Evolutionary conservation across 1,140 invertebrate species (phyloP).

Genomic region (Neelides sp.): DNA sequence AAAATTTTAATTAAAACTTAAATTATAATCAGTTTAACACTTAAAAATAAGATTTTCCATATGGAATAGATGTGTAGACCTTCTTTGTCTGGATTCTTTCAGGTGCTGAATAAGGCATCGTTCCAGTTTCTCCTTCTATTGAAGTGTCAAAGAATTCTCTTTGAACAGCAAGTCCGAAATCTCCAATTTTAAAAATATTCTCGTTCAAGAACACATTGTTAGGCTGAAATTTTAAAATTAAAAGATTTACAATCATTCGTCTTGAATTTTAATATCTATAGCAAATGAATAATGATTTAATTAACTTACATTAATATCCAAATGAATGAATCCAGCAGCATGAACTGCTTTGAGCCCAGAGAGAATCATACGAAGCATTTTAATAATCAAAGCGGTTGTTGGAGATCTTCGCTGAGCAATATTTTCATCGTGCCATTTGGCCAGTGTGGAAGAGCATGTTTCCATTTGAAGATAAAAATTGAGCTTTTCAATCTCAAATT

Average conservation of each 20-base stretch:
- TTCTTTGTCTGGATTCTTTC: slow-evolving; percentile 19
- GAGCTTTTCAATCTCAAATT: slow-evolving; percentile 6
- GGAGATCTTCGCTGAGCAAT: not conserved
- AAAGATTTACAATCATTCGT: not conserved
- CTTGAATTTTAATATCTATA: not conserved
- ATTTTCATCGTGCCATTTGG: slow-evolving; percentile 19
- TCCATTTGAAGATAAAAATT: slow-evolving; percentile 28
- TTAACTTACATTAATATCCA: slow-evolving; percentile 28
- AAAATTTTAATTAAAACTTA: too few relatives aligned
- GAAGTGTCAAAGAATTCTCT: not conserved
- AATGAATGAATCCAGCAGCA: slow-evolving; percentile 25
- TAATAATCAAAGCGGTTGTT: not conserved
- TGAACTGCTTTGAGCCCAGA: slow-evolving; percentile 13
- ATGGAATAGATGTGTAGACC: too few relatives aligned
- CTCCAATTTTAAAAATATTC: slow-evolving; percentile 17
- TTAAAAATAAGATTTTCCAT: too few relatives aligned
- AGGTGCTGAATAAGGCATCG: slow-evolving; percentile 18
- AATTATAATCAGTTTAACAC: too few relatives aligned
- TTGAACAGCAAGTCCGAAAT: slow-evolving; percentile 22
- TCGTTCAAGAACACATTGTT: slow-evolving; percentile 25
- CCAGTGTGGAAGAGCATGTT: slow-evolving; percentile 13
- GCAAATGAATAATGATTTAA: not conserved
- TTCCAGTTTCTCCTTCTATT: slow-evolving; percentile 11
- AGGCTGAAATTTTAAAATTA: slow-evolving; percentile 12
- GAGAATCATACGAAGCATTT: not conserved